These are phyloP conservation scores for Strongylocentrotus purpuratus DNA, from an alignment of 35 echinoderm and acorn worm species.

Conservation along the genomic window DNA sequence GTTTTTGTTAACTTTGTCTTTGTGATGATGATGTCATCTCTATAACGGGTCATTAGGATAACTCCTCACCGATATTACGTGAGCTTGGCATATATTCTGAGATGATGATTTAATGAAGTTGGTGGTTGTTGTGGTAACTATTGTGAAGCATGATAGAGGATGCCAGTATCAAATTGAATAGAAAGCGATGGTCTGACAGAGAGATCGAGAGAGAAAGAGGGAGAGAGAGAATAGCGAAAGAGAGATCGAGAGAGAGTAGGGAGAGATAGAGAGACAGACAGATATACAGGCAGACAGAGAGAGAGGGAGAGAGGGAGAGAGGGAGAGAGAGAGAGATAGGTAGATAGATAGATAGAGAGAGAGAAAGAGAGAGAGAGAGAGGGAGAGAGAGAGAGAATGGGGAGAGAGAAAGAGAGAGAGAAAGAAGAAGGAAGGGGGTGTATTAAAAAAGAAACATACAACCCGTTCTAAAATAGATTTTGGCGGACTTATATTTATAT, in stretches of 20 bases:
- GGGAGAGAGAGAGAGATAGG: too few species aligned
- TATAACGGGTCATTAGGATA: background rate
- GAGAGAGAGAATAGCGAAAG: background rate
- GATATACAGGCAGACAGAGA: background rate
- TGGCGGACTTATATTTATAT: too few species aligned
- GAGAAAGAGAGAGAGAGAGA: constrained; percentile 31
- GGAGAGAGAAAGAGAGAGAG: too few species aligned
- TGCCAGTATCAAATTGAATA: background rate
- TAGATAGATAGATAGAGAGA: too few species aligned
- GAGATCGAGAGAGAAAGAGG: background rate
- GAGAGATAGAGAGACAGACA: background rate
- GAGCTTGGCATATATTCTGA: background rate
- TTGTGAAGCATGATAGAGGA: background rate
- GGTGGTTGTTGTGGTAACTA: background rate
- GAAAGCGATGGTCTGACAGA: too few species aligned
- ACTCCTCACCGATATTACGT: background rate
- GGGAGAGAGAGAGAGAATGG: background rate
- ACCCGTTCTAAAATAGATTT: too few species aligned
- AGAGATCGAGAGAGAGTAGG: background rate
- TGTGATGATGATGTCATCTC: background rate
- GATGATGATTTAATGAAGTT: background rate
- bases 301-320: too few species aligned
- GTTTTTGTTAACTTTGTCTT: background rate
- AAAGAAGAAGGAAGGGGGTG: too few species aligned
- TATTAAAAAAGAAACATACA: too few species aligned